Evolutionary conservation across 2,113 vertebrate genomes (phyloP).

Genomic region (Myodes glareolus): DNA sequence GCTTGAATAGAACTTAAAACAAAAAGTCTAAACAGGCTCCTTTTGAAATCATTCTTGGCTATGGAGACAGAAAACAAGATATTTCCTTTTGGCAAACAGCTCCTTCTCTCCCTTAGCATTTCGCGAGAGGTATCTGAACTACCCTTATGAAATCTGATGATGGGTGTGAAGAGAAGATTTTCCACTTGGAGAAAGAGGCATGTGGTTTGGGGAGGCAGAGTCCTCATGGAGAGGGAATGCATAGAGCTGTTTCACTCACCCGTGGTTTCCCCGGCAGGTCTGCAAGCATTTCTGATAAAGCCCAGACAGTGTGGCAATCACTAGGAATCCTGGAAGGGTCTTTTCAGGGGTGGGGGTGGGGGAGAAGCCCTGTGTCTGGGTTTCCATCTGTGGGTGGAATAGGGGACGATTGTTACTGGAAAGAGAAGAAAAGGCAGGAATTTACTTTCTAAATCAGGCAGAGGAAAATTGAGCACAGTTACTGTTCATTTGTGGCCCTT

Average conservation of each 20-base stretch:
- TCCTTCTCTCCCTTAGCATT: neutral
- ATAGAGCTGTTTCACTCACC: neutral
- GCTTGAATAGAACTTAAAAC: conserved; percentile 56
- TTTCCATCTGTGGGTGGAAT: conserved; percentile 42
- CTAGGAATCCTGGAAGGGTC: conserved; percentile 56
- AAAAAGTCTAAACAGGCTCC: conserved; percentile 32
- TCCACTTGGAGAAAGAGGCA: neutral
- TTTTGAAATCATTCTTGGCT: conserved; percentile 51
- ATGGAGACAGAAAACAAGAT: conserved; percentile 49
- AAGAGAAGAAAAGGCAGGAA: conserved; percentile 1
- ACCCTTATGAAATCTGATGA: conserved; percentile 26
- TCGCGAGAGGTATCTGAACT: neutral
- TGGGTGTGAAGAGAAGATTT: neutral
- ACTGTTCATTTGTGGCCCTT: neutral
- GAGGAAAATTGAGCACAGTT: neutral
- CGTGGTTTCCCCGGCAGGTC: neutral
- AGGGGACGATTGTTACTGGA: neutral
- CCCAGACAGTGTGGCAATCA: neutral
- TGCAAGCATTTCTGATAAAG: neutral
- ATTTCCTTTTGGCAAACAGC: conserved; percentile 46
- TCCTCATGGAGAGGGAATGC: neutral
- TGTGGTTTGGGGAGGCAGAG: neutral
- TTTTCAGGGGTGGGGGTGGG: neutral
- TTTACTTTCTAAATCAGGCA: conserved; percentile 26
- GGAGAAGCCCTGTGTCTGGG: neutral